These are phyloP conservation scores for Nomia melanderi DNA, from an alignment of 1,140 invertebrate genomes.

Conservation along the genomic window DNA sequence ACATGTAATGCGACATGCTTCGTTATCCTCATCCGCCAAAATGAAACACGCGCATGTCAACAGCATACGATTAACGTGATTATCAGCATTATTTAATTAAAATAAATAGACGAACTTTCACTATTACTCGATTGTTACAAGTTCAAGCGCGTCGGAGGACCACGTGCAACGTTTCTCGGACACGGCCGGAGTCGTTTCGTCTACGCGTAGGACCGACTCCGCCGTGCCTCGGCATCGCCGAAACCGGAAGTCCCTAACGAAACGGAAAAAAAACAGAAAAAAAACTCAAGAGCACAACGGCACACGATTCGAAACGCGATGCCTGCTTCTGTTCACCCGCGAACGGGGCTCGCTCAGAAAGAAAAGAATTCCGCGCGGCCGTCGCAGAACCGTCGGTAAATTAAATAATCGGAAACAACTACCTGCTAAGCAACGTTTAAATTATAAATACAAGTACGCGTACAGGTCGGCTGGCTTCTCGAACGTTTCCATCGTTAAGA, in stretches of 20 bases:
- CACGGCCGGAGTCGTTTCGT: constrained; percentile 8
- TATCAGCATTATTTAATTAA: constrained; percentile 11
- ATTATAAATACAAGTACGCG: not conserved
- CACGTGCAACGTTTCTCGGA: not conserved
- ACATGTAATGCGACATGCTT: too few species aligned
- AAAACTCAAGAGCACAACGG: too few species aligned
- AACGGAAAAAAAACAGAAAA: too few species aligned
- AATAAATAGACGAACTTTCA: constrained; percentile 29
- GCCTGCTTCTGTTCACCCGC: too few species aligned
- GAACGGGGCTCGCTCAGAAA: too few species aligned
- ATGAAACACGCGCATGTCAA: constrained; percentile 3
- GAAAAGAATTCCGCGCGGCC: too few species aligned
- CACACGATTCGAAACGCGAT: too few species aligned
- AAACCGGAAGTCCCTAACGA: too few species aligned
- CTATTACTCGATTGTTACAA: not conserved
- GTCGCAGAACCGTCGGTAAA: not conserved
- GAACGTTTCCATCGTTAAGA: not conserved
- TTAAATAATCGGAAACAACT: not conserved
- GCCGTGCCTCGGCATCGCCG: too few species aligned
- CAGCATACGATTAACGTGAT: not conserved
- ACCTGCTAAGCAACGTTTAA: constrained; percentile 5
- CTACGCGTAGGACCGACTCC: not conserved
- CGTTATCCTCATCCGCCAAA: constrained; percentile 6
- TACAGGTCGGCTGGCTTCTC: not conserved
- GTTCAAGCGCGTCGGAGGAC: not conserved